Evolutionary conservation across 2,888 invertebrate genomes (phyloP), one percentile per base, ranked within the genome.

Genomic region (Griposia aprilina): DNA sequence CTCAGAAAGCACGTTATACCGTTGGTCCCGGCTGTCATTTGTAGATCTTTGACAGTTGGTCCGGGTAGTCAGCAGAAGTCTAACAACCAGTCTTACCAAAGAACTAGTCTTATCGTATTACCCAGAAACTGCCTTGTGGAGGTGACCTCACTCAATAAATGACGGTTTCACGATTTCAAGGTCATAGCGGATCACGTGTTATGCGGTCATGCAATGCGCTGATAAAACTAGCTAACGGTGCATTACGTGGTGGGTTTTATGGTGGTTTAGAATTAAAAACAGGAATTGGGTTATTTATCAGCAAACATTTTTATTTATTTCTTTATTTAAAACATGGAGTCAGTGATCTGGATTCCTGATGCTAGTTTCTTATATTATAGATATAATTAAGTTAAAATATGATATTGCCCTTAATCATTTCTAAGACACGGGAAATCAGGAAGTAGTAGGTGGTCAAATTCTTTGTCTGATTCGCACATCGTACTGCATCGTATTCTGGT

Each of bases 151-250:
- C 45, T 5, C 1, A 82, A 76, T 73, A 70, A 69, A 70, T 63
- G 36, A 45, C 69, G 26, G 59, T 67, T 68, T 71, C 26, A 73
- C 23, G 63, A 65, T 60, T 74, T 80, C 83, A 83, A 67, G 76
- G 83, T 80, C 88, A 77, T 50, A 59, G 55, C 67, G 52, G 59
- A 81, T 80, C 87, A 83, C 83, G 80, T 85, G 82, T 60, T 71
- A 30, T 65, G 48, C 66, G 57, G 76, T 82, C 78, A 79, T 63
- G 80, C 66, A 55, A 76, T 75, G 55, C 65, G 59, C 62, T 74
- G 87, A 83, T 83, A 73, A 79, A 76, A 78, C 57, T 45, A 72
- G 26, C 60, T 80, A 41, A 74, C 60, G 17, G 41, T 74, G 20
- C 10, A 26, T 20, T 55, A 59, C 45, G 23, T 71, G 45, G n/a